Conservation (phyloP, 1,140 invertebrate species). For the Phocides pigmalion region DNA sequence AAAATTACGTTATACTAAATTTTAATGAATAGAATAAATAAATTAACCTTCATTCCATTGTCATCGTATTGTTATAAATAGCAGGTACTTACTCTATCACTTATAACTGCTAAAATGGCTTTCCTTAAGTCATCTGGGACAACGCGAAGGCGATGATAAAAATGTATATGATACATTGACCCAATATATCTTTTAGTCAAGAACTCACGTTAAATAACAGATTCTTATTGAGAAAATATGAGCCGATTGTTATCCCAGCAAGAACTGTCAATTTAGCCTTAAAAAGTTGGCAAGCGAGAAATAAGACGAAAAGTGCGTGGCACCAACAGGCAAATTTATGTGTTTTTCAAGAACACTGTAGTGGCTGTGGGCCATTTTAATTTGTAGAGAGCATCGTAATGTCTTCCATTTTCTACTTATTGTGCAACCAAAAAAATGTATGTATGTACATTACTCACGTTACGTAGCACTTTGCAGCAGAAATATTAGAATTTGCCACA, state of each 20-base stretch:
- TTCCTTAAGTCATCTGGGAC: too few relatives aligned
- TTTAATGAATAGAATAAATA: too few relatives aligned
- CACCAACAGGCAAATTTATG: constrained; percentile 28
- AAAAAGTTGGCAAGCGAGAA: constrained; percentile 30
- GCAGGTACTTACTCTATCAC: too few relatives aligned
- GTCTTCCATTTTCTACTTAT: background rate
- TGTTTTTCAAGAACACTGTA: constrained; percentile 22
- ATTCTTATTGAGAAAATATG: constrained; percentile 29
- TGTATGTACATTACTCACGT: too few relatives aligned
- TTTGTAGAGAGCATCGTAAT: background rate
- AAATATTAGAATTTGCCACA: too few relatives aligned
- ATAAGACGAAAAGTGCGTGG: constrained; percentile 19
- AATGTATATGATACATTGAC: too few relatives aligned
- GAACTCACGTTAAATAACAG: background rate
- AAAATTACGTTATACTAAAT: too few relatives aligned
- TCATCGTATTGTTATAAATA: too few relatives aligned
- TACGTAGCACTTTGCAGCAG: background rate
- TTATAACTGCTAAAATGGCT: too few relatives aligned
- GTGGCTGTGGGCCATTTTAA: background rate
- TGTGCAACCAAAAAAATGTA: background rate
- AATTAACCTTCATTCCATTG: too few relatives aligned
- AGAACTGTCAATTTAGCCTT: constrained; percentile 36
- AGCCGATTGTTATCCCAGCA: constrained; percentile 31
- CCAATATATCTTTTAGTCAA: constrained; percentile 1
- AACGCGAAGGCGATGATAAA: too few relatives aligned